Base-by-base conservation (phyloP, 1,140 invertebrate genomes). In the Ips typographus region DNA sequence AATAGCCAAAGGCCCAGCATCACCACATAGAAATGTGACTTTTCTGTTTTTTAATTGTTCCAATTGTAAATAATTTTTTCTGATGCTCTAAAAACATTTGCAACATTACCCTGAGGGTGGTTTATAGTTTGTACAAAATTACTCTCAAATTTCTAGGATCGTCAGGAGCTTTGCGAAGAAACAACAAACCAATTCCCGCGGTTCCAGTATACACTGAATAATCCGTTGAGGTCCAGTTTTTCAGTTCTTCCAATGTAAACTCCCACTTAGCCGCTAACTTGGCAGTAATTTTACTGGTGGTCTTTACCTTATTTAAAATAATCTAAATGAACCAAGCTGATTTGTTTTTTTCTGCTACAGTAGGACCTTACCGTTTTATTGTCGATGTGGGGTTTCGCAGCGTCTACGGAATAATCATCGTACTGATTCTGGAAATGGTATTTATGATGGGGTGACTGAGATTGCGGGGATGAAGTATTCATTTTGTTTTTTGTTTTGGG, bases 21-120 rank as follows among this genome's bases (percentile, higher is more conserved):
- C 88, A 61, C 93, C 93, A 83, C 89, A 91, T 22, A 94, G 77
- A 78, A 94, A 94, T 57, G 90, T 88, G 8, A 88, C 81, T 68
- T 85, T 78, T 55, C 74, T 76, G 56, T 76, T 81, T 74, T 82
- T 85, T 36, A 86, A 78, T 51, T 81, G 74, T 3, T 77, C 71
- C n/a, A 86, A n/a, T 62, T 69, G 70, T 42, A 51, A 68, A 53
- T 62, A 73, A 51, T 71, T 66, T 71, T 71, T 67, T n/a, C 69
- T 42, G 4, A 71, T 71, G 40, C 55, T 60, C 69, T 71, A 61
- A 60, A 71, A 69, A 55, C 53, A 41, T 38, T 49, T 49, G 1
- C 22, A 22, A 22, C 22, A 22, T 22, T 22, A 62, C 8, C n/a
- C 6, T 7, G 22, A 22, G 22, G 22, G 22, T 22, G 22, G 22